phyloP scores from a whole-genome alignment of 2,888 invertebrate species.

The Leptopilina myrica region DNA sequence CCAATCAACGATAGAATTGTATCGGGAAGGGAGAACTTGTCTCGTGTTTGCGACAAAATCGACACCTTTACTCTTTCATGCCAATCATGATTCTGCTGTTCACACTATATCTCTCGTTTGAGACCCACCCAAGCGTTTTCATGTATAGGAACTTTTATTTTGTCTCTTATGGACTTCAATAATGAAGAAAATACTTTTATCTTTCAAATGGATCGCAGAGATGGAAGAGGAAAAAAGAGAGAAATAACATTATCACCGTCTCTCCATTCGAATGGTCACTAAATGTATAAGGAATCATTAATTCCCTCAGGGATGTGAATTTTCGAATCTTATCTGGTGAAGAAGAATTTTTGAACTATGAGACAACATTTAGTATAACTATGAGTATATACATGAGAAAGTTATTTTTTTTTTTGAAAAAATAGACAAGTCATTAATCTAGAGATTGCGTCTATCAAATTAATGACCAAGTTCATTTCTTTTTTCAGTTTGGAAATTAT shows the following conservation, averaged over 20 bases:
- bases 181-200: constrained; percentile 9
- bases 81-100: constrained; percentile 58
- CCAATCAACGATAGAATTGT: constrained; percentile 67
- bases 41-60: constrained; percentile 56
- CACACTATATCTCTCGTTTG: constrained; percentile 13
- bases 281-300: constrained; percentile 2
- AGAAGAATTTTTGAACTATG: constrained; percentile 12
- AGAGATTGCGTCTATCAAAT: too few species aligned
- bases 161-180: not conserved
- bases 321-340: constrained; percentile 33
- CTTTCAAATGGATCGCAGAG: not conserved
- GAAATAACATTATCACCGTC: not conserved
- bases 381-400: constrained; percentile 14
- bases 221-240: too few species aligned
- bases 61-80: constrained; percentile 57
- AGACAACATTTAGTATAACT: not conserved
- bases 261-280: not conserved
- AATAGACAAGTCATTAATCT: not conserved
- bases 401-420: not conserved
- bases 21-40: constrained; percentile 37
- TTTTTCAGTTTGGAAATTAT: too few species aligned
- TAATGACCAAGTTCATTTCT: too few species aligned
- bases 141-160: not conserved
- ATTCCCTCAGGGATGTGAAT: constrained; percentile 9
- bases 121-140: not conserved